Conservation (phyloP, 2,888 invertebrate genomes). For the Caenorhabditis sinica region DNA sequence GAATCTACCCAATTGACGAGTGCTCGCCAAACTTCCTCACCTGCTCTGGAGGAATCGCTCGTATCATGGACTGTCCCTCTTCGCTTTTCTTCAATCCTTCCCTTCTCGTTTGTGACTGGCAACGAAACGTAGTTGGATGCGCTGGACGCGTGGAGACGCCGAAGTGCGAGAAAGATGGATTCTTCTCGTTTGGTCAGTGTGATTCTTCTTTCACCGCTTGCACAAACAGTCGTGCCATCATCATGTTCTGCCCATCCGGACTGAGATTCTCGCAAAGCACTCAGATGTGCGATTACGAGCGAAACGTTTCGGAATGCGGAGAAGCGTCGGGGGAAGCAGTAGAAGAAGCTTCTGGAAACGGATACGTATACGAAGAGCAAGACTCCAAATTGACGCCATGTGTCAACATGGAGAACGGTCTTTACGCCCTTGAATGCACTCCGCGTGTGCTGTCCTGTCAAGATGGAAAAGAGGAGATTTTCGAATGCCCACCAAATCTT, state of each 20-base stretch:
- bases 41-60: conserved; percentile 56
- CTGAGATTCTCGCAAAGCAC: conserved; percentile 42
- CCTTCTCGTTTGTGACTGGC: conserved; percentile 55
- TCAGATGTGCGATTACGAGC: conserved; percentile 50
- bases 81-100: conserved; percentile 52
- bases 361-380: background rate
- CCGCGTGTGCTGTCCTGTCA: conserved; percentile 52
- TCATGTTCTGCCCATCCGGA: conserved; percentile 61
- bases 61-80: conserved; percentile 58
- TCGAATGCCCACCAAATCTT: conserved; percentile 49
- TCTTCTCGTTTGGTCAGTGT: conserved; percentile 59
- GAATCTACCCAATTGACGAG: conserved; percentile 35
- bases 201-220: conserved; percentile 58
- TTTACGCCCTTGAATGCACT: conserved; percentile 52
- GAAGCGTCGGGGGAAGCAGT: background rate
- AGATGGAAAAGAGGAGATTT: conserved; percentile 34
- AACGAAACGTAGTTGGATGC: conserved; percentile 38
- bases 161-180: conserved; percentile 43
- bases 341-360: background rate
- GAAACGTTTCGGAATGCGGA: conserved; percentile 37
- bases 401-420: conserved; percentile 31
- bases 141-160: background rate
- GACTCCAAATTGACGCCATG: conserved; percentile 17
- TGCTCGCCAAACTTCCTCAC: conserved; percentile 48
- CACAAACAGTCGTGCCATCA: conserved; percentile 51